phyloP scores from a whole-genome alignment of 2,113 vertebrate species.

The Pteruthius melanotis region DNA sequence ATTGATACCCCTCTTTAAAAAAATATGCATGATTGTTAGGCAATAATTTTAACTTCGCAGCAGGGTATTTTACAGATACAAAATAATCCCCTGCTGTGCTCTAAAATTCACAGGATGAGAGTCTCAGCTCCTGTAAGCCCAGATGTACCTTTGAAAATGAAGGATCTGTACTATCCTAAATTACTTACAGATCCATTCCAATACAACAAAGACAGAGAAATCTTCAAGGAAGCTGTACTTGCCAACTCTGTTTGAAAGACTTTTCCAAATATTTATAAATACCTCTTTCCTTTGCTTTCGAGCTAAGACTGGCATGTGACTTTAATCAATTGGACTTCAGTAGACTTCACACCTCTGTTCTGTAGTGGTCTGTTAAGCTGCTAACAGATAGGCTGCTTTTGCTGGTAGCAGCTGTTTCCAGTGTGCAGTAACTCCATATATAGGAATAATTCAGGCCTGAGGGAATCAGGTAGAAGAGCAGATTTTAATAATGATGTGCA shows the following conservation, averaged over 20 bases:
- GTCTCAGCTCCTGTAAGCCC: background rate
- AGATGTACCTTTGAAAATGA: conserved; percentile 8
- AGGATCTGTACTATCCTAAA: conserved; percentile 2
- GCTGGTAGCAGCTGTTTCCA: background rate
- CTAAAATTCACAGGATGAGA: background rate
- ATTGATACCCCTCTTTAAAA: background rate
- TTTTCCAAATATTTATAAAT: conserved; percentile 41
- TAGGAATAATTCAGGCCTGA: background rate
- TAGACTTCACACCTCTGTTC: conserved; percentile 23
- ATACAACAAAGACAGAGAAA: background rate
- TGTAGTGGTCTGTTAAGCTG: background rate
- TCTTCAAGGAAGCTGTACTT: conserved; percentile 16
- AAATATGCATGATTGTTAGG: background rate
- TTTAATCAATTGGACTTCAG: conserved; percentile 36
- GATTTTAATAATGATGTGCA: background rate
- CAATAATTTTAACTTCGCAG: background rate
- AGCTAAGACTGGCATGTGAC: background rate
- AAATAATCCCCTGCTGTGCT: background rate
- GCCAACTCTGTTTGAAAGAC: conserved; percentile 4
- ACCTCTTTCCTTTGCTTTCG: conserved; percentile 6
- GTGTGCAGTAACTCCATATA: background rate
- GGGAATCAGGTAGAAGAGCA: background rate
- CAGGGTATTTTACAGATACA: background rate
- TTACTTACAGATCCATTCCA: conserved; percentile 16
- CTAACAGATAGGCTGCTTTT: background rate